Evolutionary conservation across 2,888 invertebrate species (phyloP), one percentile per base, ranked within the genome.

Genomic region (Callinectes sapidus): DNA sequence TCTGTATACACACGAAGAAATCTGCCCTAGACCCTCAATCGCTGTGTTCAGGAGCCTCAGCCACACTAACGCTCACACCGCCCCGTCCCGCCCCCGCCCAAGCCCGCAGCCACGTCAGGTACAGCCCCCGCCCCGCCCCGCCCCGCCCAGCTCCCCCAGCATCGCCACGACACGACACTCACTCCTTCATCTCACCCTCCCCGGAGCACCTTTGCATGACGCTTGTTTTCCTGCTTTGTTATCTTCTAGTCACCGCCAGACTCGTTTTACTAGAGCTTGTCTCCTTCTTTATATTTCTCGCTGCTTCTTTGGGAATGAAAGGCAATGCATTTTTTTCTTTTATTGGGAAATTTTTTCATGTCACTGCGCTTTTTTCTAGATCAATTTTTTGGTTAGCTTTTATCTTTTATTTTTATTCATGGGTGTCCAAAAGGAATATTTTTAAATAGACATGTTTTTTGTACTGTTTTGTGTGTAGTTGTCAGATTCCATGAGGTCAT

Each of bases 21-120:
- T 81, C 81, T 81, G 71, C 81, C 81, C 81, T 81, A 81, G 32
- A 81, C 81, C 35, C 81, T 35, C 81, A 81, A 81, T 81, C 81
- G 81, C 81, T 81, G 81, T 81, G 81, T 81, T 81, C 81, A 81
- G 81, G 81, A 32, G 81, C 35, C 81, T 35, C 81, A 16, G 16
- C 35, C 35, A 81, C 81, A 35, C 81, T 81, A 35, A 81, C 71
- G 71, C 81, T 81, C 81, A 81, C 35, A 77, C 81, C 81, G 81
- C 32, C 81, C 81, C 81, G 81, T 10, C 81, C 81, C 81, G 81
- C 13, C 81, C 81, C 35, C 81, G 81, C 35, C 81, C 81, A n/a
- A 28, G 28, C 71, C 28, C 71, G 71, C 71, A 77, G 71, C 28
- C 71, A 77, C 71, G 71, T n/a, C 71, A 77, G 71, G 81, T 35